A percentile compares a stretch with the other conserved stretches of the same genome.
phyloP scores from a whole-genome alignment of 1,140 invertebrate species.

The Eriosoma lanigerum region DNA sequence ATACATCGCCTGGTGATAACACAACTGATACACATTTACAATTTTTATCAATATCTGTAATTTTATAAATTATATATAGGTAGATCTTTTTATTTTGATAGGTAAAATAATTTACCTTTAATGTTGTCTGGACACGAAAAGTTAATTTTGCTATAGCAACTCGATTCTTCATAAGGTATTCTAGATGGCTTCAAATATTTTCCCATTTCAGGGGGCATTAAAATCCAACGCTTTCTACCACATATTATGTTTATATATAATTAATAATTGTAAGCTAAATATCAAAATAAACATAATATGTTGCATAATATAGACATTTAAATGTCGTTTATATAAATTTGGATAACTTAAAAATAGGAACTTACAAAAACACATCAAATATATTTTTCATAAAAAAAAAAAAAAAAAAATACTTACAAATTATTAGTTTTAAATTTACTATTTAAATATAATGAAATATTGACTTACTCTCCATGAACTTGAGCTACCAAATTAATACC shows the following conservation, averaged over 20 bases:
- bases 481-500: constrained; percentile 91
- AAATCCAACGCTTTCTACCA: constrained; percentile 84
- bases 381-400: no score
- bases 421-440: no score
- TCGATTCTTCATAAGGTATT: constrained; percentile 96
- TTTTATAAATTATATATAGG: neutral
- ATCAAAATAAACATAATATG: no score
- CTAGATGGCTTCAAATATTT: constrained; percentile 74
- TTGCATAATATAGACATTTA: no score
- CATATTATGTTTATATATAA: constrained; percentile 45
- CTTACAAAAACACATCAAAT: no score
- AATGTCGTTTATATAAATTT: no score
- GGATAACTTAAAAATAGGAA: no score
- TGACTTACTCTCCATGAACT: constrained; percentile 71
- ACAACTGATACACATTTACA: constrained; percentile 64
- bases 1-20: constrained; percentile 79
- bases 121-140: constrained; percentile 65
- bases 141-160: constrained; percentile 85
- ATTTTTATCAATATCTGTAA: constrained; percentile 33
- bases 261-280: no score
- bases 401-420: no score
- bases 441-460: constrained; percentile 19
- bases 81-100: neutral
- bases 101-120: constrained; percentile 50
- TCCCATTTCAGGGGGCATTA: constrained; percentile 81